Base-by-base conservation (phyloP, 1,140 invertebrate genomes). In the Rhopalosiphum maidis region DNA sequence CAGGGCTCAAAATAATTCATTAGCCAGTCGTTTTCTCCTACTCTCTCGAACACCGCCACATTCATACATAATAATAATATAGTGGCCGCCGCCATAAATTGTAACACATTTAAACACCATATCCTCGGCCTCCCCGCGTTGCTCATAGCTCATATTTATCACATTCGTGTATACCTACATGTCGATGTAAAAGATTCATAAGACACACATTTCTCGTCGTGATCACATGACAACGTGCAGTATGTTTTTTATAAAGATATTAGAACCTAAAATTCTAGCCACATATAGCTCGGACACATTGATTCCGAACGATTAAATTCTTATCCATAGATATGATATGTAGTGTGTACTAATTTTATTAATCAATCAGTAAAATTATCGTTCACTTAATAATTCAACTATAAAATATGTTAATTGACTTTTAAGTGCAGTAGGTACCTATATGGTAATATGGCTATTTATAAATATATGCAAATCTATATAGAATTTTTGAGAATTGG, bases 1-100 rank as follows among this genome's bases (percentile, higher is more conserved):
- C 41, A 54, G 35, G 35, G 43, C 46, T 92, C 91, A 54, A 83
- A 92, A 92, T 92, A 92, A 48, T 85, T 85, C 77, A 54, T 85
- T 85, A 54, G 91, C 77, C 35, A 37, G n/a, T 46, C 48, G 87
- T 89, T 41, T 90, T 90, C 88, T 30, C 88, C 87, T 89, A 51
- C 48, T 89, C 87, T 30, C 4, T 41, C 23, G 41, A 86, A 86
- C 25, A 30, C 30, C 43, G 0, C 85, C 4, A 25, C 4, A 86
- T 86, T 46, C 8, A 15, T 87, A 87, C 8, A 87, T 48, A 87
- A 25, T 85, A 41, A 86, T 86, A 41, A 86, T 86, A 37, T 18
- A 48, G 46, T 22, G 30, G 30, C 43, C 43, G 30, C 15, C 35
- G 68, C 48, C 60, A 91, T 92, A 92, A 85, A 92, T 85, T 85